phyloP scores from a whole-genome alignment of 2,113 vertebrate species.

The Thermophis baileyi region DNA sequence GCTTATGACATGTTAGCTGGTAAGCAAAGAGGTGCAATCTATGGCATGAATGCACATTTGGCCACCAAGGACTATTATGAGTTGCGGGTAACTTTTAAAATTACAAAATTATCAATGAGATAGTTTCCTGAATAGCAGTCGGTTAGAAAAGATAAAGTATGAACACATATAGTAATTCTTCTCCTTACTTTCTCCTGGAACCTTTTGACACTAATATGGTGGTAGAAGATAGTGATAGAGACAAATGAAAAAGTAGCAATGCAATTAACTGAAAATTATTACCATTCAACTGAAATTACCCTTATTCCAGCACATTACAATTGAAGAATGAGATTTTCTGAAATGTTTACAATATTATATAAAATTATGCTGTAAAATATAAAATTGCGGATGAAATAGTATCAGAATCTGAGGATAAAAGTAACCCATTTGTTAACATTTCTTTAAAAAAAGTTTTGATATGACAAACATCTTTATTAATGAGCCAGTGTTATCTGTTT shows the following conservation, averaged over 20 bases:
- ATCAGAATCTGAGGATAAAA: not conserved
- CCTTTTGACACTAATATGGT: not conserved
- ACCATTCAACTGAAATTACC: too few species aligned
- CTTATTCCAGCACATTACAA: not conserved
- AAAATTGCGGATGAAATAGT: not conserved
- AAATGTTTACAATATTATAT: not conserved
- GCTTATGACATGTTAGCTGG: too few species aligned
- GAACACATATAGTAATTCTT: not conserved
- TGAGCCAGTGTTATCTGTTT: not conserved
- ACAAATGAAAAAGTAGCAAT: not conserved
- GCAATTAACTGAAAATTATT: not conserved
- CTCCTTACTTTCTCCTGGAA: not conserved
- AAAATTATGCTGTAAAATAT: not conserved
- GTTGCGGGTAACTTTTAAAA: not conserved
- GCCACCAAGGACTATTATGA: too few species aligned
- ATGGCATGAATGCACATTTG: too few species aligned
- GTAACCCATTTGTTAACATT: not conserved
- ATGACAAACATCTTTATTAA: not conserved
- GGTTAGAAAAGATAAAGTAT: not conserved
- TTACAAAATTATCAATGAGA: not conserved
- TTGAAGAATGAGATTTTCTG: not conserved
- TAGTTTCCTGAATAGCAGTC: not conserved
- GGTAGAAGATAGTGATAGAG: not conserved
- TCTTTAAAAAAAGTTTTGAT: slow-evolving; percentile 5
- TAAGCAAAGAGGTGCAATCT: too few species aligned